phyloP scores from a whole-genome alignment of 2,113 vertebrate genomes.

The Neoarius graeffei region DNA sequence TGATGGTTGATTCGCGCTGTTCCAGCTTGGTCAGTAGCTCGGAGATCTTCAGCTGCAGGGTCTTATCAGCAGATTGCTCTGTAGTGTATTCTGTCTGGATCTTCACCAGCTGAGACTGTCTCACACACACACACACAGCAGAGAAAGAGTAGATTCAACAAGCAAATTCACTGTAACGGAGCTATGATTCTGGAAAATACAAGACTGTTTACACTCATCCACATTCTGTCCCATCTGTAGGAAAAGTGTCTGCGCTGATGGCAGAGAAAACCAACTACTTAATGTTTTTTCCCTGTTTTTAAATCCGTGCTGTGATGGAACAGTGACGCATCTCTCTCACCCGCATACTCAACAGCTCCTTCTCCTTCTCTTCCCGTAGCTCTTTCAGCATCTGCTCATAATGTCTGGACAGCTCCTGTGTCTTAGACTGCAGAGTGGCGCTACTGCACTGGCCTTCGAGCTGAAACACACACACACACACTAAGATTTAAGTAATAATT shows the following conservation, averaged over 20 bases:
- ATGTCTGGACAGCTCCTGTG: constrained; percentile 84
- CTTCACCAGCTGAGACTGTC: constrained; percentile 80
- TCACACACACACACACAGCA: constrained; percentile 4
- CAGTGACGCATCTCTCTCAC: constrained; percentile 65
- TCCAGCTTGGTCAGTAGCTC: constrained; percentile 83
- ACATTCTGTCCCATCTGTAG: not conserved
- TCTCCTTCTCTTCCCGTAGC: constrained; percentile 84
- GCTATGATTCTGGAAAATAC: not conserved
- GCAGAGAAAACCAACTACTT: not conserved
- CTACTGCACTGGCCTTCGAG: constrained; percentile 70
- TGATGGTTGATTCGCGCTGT: constrained; percentile 82
- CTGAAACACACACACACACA: constrained; percentile 52
- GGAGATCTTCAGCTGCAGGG: constrained; percentile 81
- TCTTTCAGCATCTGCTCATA: constrained; percentile 83
- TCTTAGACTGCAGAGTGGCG: constrained; percentile 77
- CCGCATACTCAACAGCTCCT: constrained; percentile 82
- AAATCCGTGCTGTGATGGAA: not conserved
- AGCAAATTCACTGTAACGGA: not conserved
- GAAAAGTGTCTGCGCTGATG: not conserved
- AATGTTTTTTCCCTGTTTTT: not conserved
- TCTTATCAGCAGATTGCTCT: constrained; percentile 71
- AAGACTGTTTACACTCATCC: not conserved
- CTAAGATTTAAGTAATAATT: not conserved
- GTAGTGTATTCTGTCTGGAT: constrained; percentile 79
- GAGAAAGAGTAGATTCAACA: not conserved